These are phyloP conservation scores for Dicerorhinus sumatrensis DNA, from an alignment of 2,113 vertebrate species.

Conservation along the genomic window DNA sequence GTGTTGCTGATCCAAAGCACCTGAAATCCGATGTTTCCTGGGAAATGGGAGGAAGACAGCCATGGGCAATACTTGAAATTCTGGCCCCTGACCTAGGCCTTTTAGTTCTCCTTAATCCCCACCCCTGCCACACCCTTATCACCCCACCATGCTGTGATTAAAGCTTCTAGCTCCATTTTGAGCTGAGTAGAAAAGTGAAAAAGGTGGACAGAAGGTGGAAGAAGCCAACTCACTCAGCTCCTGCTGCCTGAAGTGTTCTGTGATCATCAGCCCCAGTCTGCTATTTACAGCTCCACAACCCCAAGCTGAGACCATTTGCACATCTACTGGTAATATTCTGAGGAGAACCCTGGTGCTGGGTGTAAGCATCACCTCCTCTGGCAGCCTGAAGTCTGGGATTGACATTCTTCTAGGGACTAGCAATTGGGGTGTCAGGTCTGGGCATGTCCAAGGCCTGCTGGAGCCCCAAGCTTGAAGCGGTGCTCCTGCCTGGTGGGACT, in stretches of 20 bases:
- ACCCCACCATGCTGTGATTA: background rate
- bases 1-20: background rate
- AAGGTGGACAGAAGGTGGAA: background rate
- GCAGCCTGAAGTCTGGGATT: background rate
- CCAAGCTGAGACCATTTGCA: conserved; percentile 45
- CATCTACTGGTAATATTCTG: conserved; percentile 14
- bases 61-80: background rate
- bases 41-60: background rate
- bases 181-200: conserved; percentile 10
- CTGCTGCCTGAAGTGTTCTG: background rate
- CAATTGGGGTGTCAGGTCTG: background rate
- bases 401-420: conserved; percentile 40
- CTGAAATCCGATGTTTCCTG: background rate
- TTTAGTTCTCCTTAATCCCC: background rate
- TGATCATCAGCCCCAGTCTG: background rate
- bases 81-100: background rate
- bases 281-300: conserved; percentile 16
- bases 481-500: background rate
- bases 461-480: background rate
- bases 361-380: background rate
- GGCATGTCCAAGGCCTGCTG: background rate
- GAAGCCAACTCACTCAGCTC: background rate
- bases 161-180: conserved; percentile 37
- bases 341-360: background rate
- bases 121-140: background rate